phyloP scores from a whole-genome alignment of 2,888 invertebrate species.

The Anthophora plumipes region DNA sequence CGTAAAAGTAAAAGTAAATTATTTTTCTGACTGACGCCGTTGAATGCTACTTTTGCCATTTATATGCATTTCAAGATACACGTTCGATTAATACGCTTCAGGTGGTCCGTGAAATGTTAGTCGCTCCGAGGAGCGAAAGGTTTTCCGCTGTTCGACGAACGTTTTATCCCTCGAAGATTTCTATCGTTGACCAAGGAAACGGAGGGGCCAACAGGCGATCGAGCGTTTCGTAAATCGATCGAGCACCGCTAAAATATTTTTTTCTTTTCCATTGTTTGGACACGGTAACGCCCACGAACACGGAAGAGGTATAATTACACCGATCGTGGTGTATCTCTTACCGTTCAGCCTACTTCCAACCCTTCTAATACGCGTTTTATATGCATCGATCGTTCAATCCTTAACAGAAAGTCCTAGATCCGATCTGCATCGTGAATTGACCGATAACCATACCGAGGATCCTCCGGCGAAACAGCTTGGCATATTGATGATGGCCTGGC shows the following conservation, averaged over 20 bases:
- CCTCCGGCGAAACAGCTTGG: constrained; percentile 2
- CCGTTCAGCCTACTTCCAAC: no score
- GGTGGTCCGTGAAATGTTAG: constrained; percentile 10
- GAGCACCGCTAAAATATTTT: not conserved
- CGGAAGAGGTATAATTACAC: no score
- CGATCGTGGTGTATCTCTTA: no score
- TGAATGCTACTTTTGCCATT: constrained; percentile 14
- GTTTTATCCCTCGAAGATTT: not conserved
- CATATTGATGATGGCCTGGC: constrained; percentile 36
- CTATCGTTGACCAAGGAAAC: not conserved
- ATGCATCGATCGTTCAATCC: constrained; percentile 13
- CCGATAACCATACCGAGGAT: constrained; percentile 12
- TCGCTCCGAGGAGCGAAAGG: not conserved
- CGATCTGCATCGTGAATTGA: constrained; percentile 2
- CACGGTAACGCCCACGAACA: not conserved
- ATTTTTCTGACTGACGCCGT: not conserved
- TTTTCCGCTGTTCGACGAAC: constrained; percentile 6
- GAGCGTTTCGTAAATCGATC: constrained; percentile 12
- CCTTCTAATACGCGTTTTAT: not conserved
- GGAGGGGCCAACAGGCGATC: not conserved
- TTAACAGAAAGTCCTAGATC: constrained; percentile 27
- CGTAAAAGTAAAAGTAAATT: not conserved
- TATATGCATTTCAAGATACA: constrained; percentile 3
- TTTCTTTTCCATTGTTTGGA: not conserved
- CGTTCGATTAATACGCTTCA: constrained; percentile 5